Conservation (phyloP, 1,140 invertebrate species). For the Papilio machaon region DNA sequence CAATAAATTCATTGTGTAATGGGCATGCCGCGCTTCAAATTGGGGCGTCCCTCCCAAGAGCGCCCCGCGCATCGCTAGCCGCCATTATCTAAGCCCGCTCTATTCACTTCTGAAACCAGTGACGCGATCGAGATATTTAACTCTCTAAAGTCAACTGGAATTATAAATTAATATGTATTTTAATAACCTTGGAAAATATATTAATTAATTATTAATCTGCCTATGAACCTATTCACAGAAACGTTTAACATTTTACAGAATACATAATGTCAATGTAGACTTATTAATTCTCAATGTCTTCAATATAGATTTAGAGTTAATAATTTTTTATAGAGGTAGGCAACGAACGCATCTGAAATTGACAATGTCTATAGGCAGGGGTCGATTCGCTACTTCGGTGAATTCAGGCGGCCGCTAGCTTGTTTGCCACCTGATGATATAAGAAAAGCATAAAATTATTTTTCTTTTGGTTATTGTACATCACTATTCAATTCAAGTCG, state of each 20-base stretch:
- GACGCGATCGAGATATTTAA: slow-evolving; percentile 28
- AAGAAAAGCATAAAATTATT: too few species aligned
- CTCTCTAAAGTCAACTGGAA: slow-evolving; percentile 2
- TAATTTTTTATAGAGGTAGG: not conserved
- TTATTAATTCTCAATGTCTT: not conserved
- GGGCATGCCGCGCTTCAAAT: slow-evolving; percentile 71
- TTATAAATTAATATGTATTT: slow-evolving; percentile 3
- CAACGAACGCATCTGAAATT: too few species aligned
- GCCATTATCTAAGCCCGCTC: slow-evolving; percentile 68
- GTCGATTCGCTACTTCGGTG: too few species aligned
- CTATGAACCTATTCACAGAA: not conserved
- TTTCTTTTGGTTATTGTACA: too few species aligned
- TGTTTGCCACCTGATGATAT: too few species aligned
- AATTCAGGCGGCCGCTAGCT: too few species aligned
- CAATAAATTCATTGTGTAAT: slow-evolving; percentile 80
- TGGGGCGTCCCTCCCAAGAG: slow-evolving; percentile 76
- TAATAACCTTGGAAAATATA: slow-evolving; percentile 3
- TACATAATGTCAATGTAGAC: not conserved
- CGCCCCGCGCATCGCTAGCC: slow-evolving; percentile 68
- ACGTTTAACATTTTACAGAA: not conserved
- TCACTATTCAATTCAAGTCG: slow-evolving; percentile 28
- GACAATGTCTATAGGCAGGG: too few species aligned
- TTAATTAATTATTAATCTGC: slow-evolving; percentile 6
- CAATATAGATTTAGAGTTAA: not conserved
- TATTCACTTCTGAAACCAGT: slow-evolving; percentile 66